Evolutionary conservation across 2,797 vertebrate species (phyloP), one percentile per base, ranked within the genome.

Genomic region (Intellagama lesueurii): DNA sequence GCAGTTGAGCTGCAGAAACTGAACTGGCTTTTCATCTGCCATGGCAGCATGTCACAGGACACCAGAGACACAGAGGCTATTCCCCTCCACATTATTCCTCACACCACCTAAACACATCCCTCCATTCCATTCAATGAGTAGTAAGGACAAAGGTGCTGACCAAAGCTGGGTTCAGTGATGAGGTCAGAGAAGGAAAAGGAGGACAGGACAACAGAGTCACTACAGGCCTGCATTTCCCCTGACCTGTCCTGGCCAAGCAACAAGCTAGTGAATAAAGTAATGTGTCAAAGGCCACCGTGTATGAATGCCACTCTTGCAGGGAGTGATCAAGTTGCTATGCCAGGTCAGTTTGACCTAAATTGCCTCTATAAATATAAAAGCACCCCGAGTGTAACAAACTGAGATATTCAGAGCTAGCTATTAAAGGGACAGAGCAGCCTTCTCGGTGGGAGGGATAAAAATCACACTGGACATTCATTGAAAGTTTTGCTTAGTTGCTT

Each of bases 281-380:
- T 77, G 47, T 60, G 73, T 77, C 66, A 35, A 56, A 82, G 73
- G 85, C 89, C 35, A 52, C 47, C 14, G 28, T 40, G 81, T 44
- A 52, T 83, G 79, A 90, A 86, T 90, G 79, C n/a, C 70, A 90
- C 49, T 82, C 79, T 64, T 87, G 44, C n/a, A 28, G 16, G 32
- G 72, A 52, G 24, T 30, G 47, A 84, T 87, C 47, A 86, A 78
- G 72, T 90, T 90, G n/a, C 79, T 12, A 26, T 44, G 64, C 89
- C 16, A 83, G 79, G 89, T 87, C 89, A 90, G 72, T 77, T 87
- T 83, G 80, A 87, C 60, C 85, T 85, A 87, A 78, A 87, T 90
- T 90, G 79, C 79, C 85, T 78, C 64, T 83, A 77, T 87, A 90
- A 90, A 87, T 90, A 87, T 77, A 77, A 88, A 82, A 83, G 80